phyloP scores from a whole-genome alignment of 2,797 vertebrate genomes.

The Sciurus vulgaris region DNA sequence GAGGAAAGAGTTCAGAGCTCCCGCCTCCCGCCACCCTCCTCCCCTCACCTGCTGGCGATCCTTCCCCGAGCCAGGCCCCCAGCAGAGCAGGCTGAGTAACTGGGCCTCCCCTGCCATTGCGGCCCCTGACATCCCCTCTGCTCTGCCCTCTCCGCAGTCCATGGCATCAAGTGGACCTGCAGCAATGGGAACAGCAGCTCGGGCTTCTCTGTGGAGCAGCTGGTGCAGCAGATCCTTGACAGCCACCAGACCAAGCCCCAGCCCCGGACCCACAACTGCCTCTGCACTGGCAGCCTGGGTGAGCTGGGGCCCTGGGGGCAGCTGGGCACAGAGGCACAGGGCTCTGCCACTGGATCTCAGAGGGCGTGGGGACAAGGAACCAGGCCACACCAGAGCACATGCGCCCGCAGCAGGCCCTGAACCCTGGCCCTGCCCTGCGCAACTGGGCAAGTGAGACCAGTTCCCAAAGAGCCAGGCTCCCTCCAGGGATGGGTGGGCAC shows the following conservation, averaged over 20 bases:
- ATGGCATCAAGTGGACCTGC: constrained; percentile 99
- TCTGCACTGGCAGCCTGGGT: constrained; percentile 99
- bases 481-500: neutral
- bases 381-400: no score
- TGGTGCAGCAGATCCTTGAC: constrained; percentile 99
- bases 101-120: neutral
- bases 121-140: rapidly evolving
- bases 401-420: neutral
- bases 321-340: rapidly evolving
- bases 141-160: constrained; percentile 93
- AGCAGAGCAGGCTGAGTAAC: neutral
- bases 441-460: neutral
- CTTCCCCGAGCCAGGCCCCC: neutral
- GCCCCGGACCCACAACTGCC: constrained; percentile 99
- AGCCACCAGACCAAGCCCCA: constrained; percentile 99
- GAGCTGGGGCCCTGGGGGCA: constrained; percentile 87
- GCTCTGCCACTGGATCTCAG: rapidly evolving
- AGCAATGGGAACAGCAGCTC: constrained; percentile 99
- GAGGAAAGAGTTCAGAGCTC: neutral
- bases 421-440: rapidly evolving
- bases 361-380: neutral
- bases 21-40: neutral
- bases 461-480: neutral
- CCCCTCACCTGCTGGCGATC: neutral
- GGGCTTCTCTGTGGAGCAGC: constrained; percentile 99